Base-by-base conservation (phyloP, 2,113 vertebrate species). In the Candoia aspera region DNA sequence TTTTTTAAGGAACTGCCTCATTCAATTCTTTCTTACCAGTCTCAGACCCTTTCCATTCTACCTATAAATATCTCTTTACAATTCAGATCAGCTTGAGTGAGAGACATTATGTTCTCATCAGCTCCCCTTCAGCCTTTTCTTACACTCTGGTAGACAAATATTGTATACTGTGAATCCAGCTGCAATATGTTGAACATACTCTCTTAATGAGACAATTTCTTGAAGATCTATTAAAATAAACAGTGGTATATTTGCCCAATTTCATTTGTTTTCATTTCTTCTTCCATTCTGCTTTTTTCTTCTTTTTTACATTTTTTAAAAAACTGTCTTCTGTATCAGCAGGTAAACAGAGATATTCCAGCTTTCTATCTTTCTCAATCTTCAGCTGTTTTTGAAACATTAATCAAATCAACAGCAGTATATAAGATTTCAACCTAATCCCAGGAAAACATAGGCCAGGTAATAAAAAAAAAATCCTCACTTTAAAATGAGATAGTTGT, bases 191-290 rank as follows among this genome's bases (percentile, higher is more conserved):
- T 92, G 91, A 84, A 86, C 55, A 92, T 24, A 2, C 92, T 93
- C 93, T 95, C 73, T 96, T 96, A 96, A 95, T 95, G 94, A 94
- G 92, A 88, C 64, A 93, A 95, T 95, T 96, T 89, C 91, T 94
- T 92, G 84, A 90, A 93, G 91, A 96, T 92, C 94, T 49, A 92
- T 90, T 59, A 73, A 94, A 92, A 57, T 60, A 91, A 37, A 94
- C 93, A 95, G 62, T 91, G 93, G 26, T 49, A 89, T 87, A 46
- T 93, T 95, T 96, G 94, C 91, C 96, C 84, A 93, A 92, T 95
- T 95, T 97, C 93, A 96, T 96, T 97, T 96, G 93, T 95, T 94
- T 95, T 92, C 95, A 49, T 92, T 92, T 93, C 96, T 94, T 49
- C 49, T 49, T 33, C 29, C 64, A 33, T 33, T 68, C 29, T 33